Percentiles rank a stretch among this genome's conserved stretches.
phyloP scores from a whole-genome alignment of 53 echinoderm and acorn worm genomes.

The Mesocentrotus franciscanus region DNA sequence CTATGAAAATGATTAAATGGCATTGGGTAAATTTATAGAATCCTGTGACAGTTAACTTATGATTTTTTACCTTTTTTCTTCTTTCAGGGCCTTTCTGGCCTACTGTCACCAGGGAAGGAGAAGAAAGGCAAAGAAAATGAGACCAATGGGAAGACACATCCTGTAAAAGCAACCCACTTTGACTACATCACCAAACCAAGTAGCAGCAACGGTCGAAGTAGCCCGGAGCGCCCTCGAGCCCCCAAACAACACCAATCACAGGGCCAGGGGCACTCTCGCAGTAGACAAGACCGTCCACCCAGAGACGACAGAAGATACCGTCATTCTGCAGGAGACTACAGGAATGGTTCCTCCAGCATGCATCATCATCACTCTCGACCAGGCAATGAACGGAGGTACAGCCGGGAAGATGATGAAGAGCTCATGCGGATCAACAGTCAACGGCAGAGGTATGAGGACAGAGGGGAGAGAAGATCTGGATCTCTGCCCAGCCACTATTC shows the following conservation, averaged over 20 bases:
- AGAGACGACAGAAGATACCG: constrained; percentile 46
- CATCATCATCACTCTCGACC: constrained; percentile 36
- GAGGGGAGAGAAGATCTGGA: constrained; percentile 41
- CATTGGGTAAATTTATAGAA: not conserved
- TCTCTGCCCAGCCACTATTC: constrained; percentile 56
- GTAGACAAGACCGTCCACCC: constrained; percentile 37
- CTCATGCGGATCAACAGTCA: constrained; percentile 49
- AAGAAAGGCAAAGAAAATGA: constrained; percentile 68
- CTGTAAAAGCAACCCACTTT: constrained; percentile 64
- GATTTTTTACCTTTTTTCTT: constrained; percentile 17
- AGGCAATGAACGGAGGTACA: constrained; percentile 30
- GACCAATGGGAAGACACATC: constrained; percentile 62
- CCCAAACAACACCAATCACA: constrained; percentile 57
- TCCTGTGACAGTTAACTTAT: not conserved
- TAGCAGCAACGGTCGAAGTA: constrained; percentile 38
- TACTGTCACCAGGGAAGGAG: constrained; percentile 80
- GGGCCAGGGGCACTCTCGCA: constrained; percentile 48
- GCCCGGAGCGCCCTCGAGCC: constrained; percentile 57
- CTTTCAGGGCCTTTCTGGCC: constrained; percentile 81
- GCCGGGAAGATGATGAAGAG: constrained; percentile 63
- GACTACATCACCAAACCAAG: constrained; percentile 63
- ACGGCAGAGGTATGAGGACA: constrained; percentile 32
- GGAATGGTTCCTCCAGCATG: constrained; percentile 65
- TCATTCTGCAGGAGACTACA: constrained; percentile 36
- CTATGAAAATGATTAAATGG: too few species aligned